phyloP scores from a whole-genome alignment of 2,888 invertebrate genomes.

The Mesorhabditis spiculigera region DNA sequence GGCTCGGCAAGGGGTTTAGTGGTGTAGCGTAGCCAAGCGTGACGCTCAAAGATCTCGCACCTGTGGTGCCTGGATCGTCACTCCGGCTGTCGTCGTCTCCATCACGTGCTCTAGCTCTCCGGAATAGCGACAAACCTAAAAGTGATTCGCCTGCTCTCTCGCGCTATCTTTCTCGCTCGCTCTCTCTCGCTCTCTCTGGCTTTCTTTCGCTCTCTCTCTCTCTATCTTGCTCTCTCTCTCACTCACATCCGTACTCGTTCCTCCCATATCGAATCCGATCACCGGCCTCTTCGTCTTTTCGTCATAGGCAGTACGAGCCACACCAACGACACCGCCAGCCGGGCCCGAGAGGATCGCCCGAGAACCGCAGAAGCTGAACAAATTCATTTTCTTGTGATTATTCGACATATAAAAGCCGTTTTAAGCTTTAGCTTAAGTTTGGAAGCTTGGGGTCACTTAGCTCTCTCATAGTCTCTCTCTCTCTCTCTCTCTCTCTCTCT shows the following conservation, averaged over 20 bases:
- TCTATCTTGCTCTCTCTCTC: background rate
- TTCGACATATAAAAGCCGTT: too few relatives aligned
- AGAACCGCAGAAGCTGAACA: slow-evolving; percentile 78
- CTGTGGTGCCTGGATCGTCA: slow-evolving; percentile 94
- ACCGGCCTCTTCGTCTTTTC: slow-evolving; percentile 71
- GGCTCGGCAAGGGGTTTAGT: background rate
- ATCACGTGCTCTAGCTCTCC: slow-evolving; percentile 92
- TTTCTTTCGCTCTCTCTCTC: background rate
- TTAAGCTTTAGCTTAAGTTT: too few relatives aligned
- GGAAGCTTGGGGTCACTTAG: too few relatives aligned
- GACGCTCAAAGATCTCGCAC: slow-evolving; percentile 60
- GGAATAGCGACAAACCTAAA: slow-evolving; percentile 91
- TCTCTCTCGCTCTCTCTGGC: background rate
- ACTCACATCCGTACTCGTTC: slow-evolving; percentile 58
- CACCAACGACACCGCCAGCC: slow-evolving; percentile 95
- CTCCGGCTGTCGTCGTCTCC: slow-evolving; percentile 94
- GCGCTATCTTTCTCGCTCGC: too few relatives aligned
- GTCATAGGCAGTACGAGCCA: slow-evolving; percentile 73
- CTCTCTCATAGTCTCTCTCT: too few relatives aligned
- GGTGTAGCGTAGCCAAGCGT: background rate
- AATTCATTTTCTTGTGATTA: background rate
- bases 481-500: too few relatives aligned
- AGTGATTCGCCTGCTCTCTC: too few relatives aligned
- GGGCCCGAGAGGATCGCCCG: slow-evolving; percentile 94
- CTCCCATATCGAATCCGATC: slow-evolving; percentile 77